Conservation (phyloP, 2,888 invertebrate species). For the Cephus pulcher region DNA sequence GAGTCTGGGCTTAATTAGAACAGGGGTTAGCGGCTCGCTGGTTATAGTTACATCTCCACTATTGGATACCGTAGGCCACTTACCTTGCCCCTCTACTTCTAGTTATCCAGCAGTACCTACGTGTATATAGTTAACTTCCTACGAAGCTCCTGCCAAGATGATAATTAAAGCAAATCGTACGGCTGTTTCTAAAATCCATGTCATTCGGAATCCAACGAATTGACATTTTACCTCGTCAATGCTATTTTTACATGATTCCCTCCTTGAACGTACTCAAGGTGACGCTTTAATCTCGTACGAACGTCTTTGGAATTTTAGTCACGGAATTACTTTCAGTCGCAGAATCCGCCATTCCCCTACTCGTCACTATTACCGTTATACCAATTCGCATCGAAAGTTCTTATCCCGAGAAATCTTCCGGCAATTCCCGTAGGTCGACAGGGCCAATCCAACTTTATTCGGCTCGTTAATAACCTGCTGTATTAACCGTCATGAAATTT, state of each 20-base stretch:
- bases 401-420: not conserved
- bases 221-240: not conserved
- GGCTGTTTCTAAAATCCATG: not conserved
- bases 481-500: not conserved
- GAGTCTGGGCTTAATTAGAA: slow-evolving; percentile 63
- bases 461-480: not conserved
- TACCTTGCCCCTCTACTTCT: slow-evolving; percentile 3
- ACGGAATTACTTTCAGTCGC: not conserved
- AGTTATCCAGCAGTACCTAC: not conserved
- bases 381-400: not conserved
- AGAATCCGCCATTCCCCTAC: not conserved
- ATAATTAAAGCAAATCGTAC: not conserved
- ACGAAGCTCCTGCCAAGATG: not conserved
- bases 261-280: not conserved
- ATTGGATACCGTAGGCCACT: slow-evolving; percentile 43
- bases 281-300: not conserved
- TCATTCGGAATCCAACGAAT: not conserved
- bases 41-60: slow-evolving; percentile 48
- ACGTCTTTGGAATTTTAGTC: not conserved
- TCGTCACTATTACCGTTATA: not conserved
- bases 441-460: not conserved
- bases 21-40: slow-evolving; percentile 53
- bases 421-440: not conserved
- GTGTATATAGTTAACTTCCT: not conserved
- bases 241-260: not conserved